Conservation (phyloP, 2,797 vertebrate species). For the Pseudomugil tenellus region DNA sequence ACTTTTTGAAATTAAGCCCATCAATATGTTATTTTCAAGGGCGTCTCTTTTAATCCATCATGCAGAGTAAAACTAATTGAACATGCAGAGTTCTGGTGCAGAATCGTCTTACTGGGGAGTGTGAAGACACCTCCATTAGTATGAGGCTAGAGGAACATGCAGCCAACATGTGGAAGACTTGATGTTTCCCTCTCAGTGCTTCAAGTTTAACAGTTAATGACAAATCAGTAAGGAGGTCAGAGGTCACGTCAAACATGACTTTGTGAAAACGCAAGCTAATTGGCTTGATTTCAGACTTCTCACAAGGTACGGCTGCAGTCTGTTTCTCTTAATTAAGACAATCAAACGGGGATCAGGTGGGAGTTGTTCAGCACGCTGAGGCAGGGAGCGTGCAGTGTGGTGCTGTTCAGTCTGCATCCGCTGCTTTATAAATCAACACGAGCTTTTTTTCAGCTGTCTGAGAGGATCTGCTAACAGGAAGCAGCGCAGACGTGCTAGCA, state of each 20-base stretch:
- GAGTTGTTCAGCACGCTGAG: conserved; percentile 7
- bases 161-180: conserved; percentile 12
- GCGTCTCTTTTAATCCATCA: conserved; percentile 17
- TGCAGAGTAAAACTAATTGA: conserved; percentile 14
- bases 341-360: conserved; percentile 14
- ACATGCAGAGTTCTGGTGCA: conserved; percentile 4
- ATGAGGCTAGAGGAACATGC: too few species aligned
- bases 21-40: conserved; percentile 22
- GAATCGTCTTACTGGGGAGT: conserved; percentile 6
- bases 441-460: neutral
- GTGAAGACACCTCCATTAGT: neutral
- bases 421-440: conserved; percentile 3
- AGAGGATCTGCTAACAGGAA: neutral
- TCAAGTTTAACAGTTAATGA: conserved; percentile 33
- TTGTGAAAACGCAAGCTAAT: conserved; percentile 24
- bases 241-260: conserved; percentile 43
- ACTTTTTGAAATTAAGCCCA: conserved; percentile 18
- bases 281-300: conserved; percentile 40
- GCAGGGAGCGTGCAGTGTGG: neutral
- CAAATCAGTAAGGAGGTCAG: conserved; percentile 49
- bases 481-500: too few species aligned
- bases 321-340: conserved; percentile 13
- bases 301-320: neutral
- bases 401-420: neutral
- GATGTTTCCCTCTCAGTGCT: conserved; percentile 8